These are phyloP conservation scores for Tonatia bakeri DNA, from an alignment of 2,113 vertebrate genomes.

Conservation along the genomic window DNA sequence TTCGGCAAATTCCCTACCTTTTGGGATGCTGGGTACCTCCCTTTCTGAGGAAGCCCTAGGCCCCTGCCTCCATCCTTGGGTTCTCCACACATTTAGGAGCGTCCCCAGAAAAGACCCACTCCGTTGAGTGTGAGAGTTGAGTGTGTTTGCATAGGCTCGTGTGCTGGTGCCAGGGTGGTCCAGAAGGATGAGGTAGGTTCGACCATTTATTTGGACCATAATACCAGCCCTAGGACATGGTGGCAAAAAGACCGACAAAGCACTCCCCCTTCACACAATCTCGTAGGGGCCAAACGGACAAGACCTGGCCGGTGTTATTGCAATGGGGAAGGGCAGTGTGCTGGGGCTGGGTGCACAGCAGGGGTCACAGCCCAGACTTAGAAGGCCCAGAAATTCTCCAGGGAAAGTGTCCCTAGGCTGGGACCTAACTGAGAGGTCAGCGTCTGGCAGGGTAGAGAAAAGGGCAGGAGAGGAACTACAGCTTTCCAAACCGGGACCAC, in stretches of 20 bases:
- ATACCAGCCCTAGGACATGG: not conserved
- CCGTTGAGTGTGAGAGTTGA: not conserved
- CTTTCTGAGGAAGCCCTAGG: not conserved
- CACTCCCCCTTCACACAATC: not conserved
- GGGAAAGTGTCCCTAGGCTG: not conserved
- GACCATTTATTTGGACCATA: not conserved
- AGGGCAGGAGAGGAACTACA: not conserved
- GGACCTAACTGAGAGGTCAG: not conserved
- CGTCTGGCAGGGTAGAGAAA: not conserved
- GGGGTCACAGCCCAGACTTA: not conserved
- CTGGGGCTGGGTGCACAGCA: accelerated
- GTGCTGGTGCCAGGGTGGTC: not conserved
- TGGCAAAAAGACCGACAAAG: not conserved
- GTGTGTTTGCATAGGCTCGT: accelerated
- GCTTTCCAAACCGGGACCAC: not conserved
- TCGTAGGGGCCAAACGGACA: accelerated
- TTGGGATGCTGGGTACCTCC: too few species aligned
- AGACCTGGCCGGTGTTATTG: not conserved
- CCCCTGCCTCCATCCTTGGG: not conserved
- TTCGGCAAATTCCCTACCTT: not conserved
- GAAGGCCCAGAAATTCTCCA: not conserved
- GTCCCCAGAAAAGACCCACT: not conserved
- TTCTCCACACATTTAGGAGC: not conserved
- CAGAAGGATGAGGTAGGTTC: not conserved
- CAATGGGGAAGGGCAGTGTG: not conserved